phyloP scores from a whole-genome alignment of 2,888 invertebrate species.

The Cryptus viduatorius region DNA sequence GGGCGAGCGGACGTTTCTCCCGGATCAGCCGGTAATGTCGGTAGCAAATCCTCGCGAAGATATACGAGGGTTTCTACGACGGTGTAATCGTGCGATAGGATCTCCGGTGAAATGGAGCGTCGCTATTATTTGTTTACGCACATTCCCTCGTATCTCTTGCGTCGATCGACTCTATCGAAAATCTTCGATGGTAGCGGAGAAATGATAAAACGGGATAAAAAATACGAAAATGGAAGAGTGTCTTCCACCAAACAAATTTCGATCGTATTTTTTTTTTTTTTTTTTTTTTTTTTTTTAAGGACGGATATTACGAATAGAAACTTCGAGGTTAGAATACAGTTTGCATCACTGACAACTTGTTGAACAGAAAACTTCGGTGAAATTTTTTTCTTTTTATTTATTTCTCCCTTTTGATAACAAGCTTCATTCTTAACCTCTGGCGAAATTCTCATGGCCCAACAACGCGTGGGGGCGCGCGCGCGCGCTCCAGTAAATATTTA shows the following conservation, averaged over 20 bases:
- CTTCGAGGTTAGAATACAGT: background rate
- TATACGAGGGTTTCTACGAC: constrained; percentile 59
- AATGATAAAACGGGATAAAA: background rate
- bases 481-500: constrained; percentile 48
- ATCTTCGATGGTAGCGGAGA: constrained; percentile 16
- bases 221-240: background rate
- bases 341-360: constrained; percentile 37
- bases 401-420: constrained; percentile 15
- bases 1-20: constrained; percentile 48
- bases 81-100: constrained; percentile 61
- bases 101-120: constrained; percentile 48
- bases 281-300: background rate
- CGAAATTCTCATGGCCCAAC: constrained; percentile 1
- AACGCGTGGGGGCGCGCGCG: background rate
- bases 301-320: background rate
- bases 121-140: constrained; percentile 59
- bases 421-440: background rate
- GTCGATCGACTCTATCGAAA: constrained; percentile 36
- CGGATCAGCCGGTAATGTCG: constrained; percentile 62
- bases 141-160: background rate
- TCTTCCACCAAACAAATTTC: background rate
- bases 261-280: background rate
- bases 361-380: constrained; percentile 22
- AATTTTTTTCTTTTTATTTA: constrained; percentile 4
- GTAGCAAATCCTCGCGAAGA: constrained; percentile 61